Evolutionary conservation across 1,140 invertebrate species (phyloP), one percentile per base, ranked within the genome.

Genomic region (Halyomorpha halys): DNA sequence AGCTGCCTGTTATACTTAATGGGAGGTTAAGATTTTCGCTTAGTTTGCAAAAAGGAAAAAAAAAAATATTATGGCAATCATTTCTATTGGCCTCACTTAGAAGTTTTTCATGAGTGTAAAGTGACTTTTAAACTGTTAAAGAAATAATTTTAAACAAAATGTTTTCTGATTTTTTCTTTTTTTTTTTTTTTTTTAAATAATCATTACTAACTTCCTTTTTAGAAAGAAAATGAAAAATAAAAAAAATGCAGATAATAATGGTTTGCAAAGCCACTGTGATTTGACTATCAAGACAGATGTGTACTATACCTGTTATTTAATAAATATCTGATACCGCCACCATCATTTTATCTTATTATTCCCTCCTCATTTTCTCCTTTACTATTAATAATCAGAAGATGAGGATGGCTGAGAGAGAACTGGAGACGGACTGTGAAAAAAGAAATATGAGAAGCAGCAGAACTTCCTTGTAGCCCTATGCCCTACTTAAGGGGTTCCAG

Each of bases 241-340:
- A 53, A 53, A 56, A 56, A 23, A 49, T n/a, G 23, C 53, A 56
- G 53, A 23, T 56, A 23, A 56, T 23, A 6, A 25, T 56, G 53
- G 53, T 56, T 56, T 56, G 18, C 27, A 27, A 56, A 25, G 8
- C 53, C 23, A 23, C 23, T 25, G 18, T 21, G 18, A 25, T 23
- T 56, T 56, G 53, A 56, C 53, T 56, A 16, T 56, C 34, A 56
- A 56, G 53, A 23, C 53, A 56, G 53, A 25, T 16, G 23, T 56
- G 53, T 56, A 56, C 53, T 25, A 23, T 19, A 56, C 53, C 53
- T 56, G 19, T 56, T 56, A 56, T 56, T 56, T 56, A 56, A 56
- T 56, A 56, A 56, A 56, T 21, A 49, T 49, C 53, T 56, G 23
- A 25, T 56, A 56, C 23, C 53, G 23, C 23, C 53, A 56, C 34